phyloP scores from a whole-genome alignment of 2,113 vertebrate genomes.

The Dunckerocampus dactyliophorus region DNA sequence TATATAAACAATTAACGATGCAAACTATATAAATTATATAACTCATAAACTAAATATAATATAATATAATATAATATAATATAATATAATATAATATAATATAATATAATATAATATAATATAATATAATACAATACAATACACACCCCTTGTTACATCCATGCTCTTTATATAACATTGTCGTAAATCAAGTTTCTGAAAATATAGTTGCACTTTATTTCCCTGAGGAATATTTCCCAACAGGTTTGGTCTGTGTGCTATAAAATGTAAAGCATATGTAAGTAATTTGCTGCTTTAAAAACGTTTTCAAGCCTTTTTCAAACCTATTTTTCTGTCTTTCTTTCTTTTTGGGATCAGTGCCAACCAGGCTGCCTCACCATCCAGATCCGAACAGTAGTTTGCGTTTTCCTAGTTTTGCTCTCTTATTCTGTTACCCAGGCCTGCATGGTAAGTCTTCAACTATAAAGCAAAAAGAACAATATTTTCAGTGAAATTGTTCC shows the following conservation, averaged over 20 bases:
- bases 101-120: neutral
- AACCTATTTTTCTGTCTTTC: neutral
- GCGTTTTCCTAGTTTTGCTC: conserved; percentile 86
- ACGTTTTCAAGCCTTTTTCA: conserved; percentile 20
- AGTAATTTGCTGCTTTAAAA: conserved; percentile 12
- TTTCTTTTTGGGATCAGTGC: conserved; percentile 73
- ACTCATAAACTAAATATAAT: neutral
- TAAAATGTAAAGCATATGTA: no score
- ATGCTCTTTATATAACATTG: neutral
- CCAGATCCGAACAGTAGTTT: conserved; percentile 89
- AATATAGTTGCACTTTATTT: neutral
- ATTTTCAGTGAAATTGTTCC: no score
- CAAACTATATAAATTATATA: neutral
- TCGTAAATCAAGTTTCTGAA: neutral
- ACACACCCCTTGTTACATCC: no score
- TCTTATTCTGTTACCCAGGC: conserved; percentile 92
- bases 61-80: neutral
- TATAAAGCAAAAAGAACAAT: no score
- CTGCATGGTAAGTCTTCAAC: conserved; percentile 85
- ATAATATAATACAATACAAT: neutral
- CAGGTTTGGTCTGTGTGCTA: neutral
- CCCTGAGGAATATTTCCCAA: neutral
- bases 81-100: neutral
- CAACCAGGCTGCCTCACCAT: conserved; percentile 97
- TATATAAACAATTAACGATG: neutral